Conservation (phyloP, 1,140 invertebrate species). For the Drosophila auraria region DNA sequence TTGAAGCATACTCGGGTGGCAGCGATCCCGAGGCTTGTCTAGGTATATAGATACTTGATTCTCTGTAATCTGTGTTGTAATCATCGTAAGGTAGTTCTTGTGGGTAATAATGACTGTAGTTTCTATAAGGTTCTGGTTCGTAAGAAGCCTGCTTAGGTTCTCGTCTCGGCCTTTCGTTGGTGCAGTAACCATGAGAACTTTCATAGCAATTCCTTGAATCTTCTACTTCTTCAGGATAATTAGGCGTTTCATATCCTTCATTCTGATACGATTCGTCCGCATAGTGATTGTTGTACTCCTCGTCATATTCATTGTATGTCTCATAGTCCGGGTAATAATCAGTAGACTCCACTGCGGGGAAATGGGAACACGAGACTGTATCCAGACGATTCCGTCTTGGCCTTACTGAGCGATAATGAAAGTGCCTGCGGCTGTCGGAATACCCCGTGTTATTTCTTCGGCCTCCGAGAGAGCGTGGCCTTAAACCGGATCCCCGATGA, state of each 20-base stretch:
- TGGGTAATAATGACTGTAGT: not conserved
- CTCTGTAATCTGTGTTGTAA: not conserved
- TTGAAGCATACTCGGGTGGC: slow-evolving; percentile 3
- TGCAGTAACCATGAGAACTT: not conserved
- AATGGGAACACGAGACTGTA: not conserved
- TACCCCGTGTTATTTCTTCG: not conserved
- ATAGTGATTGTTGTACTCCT: not conserved
- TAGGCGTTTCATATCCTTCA: not conserved
- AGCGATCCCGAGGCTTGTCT: slow-evolving; percentile 18
- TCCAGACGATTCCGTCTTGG: not conserved
- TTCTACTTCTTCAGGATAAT: not conserved
- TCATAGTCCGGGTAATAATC: not conserved
- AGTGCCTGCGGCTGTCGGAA: not conserved
- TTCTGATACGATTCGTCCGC: not conserved
- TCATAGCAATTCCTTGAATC: not conserved
- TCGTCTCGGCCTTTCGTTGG: too few species aligned
- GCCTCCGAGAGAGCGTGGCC: too few species aligned
- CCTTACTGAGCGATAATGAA: not conserved
- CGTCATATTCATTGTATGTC: not conserved
- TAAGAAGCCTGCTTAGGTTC: too few species aligned
- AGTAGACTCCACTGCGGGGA: not conserved
- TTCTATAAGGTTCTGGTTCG: not conserved
- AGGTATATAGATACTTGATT: too few species aligned
- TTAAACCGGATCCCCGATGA: not conserved
- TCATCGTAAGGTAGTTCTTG: not conserved